Percentiles rank a stretch among this genome's conserved stretches.
Conservation (phyloP, 2,888 invertebrate genomes). For the Pyrrhosoma nymphula region DNA sequence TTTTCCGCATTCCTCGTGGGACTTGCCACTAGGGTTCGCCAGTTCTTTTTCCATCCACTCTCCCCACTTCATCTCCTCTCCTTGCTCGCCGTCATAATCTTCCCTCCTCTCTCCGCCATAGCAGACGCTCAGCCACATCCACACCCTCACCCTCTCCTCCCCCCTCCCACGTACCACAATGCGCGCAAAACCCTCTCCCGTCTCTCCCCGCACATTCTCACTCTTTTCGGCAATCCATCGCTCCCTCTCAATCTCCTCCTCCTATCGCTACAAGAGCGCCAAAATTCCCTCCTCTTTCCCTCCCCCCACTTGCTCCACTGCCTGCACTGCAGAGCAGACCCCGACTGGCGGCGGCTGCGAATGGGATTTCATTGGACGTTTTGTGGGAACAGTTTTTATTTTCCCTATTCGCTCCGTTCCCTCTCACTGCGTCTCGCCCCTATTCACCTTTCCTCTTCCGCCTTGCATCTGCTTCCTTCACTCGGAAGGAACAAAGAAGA, state of each 20-base stretch:
- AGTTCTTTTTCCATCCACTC: neutral
- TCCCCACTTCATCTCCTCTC: neutral
- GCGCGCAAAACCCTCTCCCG: neutral
- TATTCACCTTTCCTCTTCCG: neutral
- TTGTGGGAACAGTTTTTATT: slow-evolving; percentile 29
- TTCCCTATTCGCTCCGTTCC: neutral
- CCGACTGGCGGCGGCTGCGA: slow-evolving; percentile 6
- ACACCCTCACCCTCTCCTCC: neutral
- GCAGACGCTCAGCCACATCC: neutral
- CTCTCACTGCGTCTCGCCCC: neutral
- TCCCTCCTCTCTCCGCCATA: neutral
- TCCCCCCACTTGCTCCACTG: neutral
- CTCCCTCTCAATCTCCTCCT: neutral
- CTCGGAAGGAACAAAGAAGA: too few species aligned
- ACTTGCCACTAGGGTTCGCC: neutral
- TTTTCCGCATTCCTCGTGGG: slow-evolving; percentile 3
- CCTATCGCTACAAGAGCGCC: neutral
- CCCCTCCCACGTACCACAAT: neutral
- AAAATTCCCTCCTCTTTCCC: neutral
- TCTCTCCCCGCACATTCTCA: neutral
- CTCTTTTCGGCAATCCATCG: neutral
- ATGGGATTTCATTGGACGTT: slow-evolving; percentile 47
- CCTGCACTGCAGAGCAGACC: neutral
- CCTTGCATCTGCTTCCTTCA: neutral
- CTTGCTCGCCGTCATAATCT: neutral